Evolutionary conservation across 2,113 vertebrate species (phyloP).

Genomic region (Corythoichthys intestinalis): DNA sequence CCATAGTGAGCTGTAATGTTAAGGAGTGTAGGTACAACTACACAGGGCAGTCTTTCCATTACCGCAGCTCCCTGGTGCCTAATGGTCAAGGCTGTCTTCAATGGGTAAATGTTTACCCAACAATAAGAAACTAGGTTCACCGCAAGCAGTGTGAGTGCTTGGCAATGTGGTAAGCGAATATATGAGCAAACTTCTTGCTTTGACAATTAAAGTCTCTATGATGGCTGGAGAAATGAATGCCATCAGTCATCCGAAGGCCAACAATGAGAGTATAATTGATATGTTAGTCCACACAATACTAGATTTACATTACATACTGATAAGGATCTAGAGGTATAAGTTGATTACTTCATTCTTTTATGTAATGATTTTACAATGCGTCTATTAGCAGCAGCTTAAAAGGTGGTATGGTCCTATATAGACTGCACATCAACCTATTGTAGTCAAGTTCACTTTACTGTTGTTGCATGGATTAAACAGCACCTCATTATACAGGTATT

Average conservation of each 20-base stretch:
- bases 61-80: slow-evolving; percentile 53
- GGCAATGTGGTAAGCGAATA: slow-evolving; percentile 55
- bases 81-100: slow-evolving; percentile 62
- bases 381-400: not conserved
- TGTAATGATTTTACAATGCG: not conserved
- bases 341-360: not conserved
- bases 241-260: slow-evolving; percentile 11
- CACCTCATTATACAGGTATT: not conserved
- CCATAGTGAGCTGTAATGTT: slow-evolving; percentile 66
- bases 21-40: slow-evolving; percentile 54
- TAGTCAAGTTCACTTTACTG: not conserved
- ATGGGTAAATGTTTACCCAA: slow-evolving; percentile 66
- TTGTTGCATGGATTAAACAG: not conserved
- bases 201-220: slow-evolving; percentile 55
- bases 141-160: slow-evolving; percentile 48
- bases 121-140: slow-evolving; percentile 53
- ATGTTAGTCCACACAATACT: too few relatives aligned
- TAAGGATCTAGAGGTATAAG: not conserved
- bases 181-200: slow-evolving; percentile 62
- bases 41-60: slow-evolving; percentile 63
- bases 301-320: not conserved
- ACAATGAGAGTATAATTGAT: too few relatives aligned
- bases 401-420: not conserved
- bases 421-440: not conserved
- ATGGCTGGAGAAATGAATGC: slow-evolving; percentile 52